Evolutionary conservation across 2,888 invertebrate genomes (phyloP), one percentile per base, ranked within the genome.

Genomic region (Noctuana brunneofusca): DNA sequence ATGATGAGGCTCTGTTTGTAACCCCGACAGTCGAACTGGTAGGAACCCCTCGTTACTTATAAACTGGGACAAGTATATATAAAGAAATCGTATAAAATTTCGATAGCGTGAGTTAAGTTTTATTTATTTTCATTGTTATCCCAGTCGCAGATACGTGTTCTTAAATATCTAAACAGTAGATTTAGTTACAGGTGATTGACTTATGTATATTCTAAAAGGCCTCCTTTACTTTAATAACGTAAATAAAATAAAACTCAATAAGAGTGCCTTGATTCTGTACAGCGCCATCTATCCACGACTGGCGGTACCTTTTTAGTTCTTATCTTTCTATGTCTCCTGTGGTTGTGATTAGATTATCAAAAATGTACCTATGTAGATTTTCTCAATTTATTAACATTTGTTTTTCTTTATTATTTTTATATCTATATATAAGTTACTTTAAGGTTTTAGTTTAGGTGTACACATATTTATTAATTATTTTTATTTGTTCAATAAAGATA

Each of bases 11-110:
- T 86, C 86, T 73, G 91, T 66, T 18, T 64, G 92, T 92, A 68
- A 86, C 88, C 92, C 90, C 87, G 92, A 83, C 54, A 79, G 84
- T 78, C 87, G 85, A 83, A 87, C 89, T 92, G 87, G 80, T 76
- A 68, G 80, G 91, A 90, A 86, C 81, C 79, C 84, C 79, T 84
- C 71, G 69, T 56, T 0, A 0, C 0, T 0, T 5, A 9, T 1
- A 1, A 0, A 2, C 1, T 11, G 59, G 11, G n/a, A 5, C 35
- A 14, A 0, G 14, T 67, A 59, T 74, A 75, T 75, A 68, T 71
- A 43, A n/a, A 43, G 11, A 32, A 0, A 0, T 0, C 0, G 0
- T 0, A 9, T 56, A 79, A 83, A 80, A 81, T 58, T 67, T 75
- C 68, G 27, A 70, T 76, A 81, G 70, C 75, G 89, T 67, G 85